A percentile compares a stretch with the other conserved stretches of the same genome.
phyloP scores from a whole-genome alignment of 2,797 vertebrate species.

The Falco biarmicus region DNA sequence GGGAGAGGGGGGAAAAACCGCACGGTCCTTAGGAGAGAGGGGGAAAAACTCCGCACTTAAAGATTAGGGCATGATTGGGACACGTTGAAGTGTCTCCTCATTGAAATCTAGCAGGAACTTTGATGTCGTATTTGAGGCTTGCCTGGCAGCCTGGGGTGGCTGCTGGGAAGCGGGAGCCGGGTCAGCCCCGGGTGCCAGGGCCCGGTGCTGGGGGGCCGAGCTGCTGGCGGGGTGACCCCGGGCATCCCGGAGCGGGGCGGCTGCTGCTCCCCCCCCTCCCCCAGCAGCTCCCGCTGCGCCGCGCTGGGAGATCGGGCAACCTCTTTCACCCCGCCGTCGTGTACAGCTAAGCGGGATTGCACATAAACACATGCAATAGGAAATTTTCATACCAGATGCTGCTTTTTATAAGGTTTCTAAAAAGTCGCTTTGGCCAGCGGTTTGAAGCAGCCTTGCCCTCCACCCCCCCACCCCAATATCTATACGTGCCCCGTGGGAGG shows the following conservation, averaged over 20 bases:
- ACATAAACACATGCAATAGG: not conserved
- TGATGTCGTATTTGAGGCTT: not conserved
- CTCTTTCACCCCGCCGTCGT: rapidly evolving
- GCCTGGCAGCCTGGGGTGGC: not conserved
- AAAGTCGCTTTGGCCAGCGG: not conserved
- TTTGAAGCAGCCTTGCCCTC: not conserved
- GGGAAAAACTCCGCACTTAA: not conserved
- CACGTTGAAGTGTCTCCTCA: not conserved
- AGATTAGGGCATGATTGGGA: conserved; percentile 10
- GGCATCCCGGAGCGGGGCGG: not conserved
- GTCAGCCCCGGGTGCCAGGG: not conserved
- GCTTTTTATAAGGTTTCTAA: not conserved
- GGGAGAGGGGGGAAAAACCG: not conserved
- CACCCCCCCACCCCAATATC: not conserved
- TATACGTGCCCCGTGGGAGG: not conserved
- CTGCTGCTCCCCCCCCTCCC: not conserved
- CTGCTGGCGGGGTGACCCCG: not conserved
- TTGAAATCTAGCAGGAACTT: conserved; percentile 9
- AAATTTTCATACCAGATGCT: rapidly evolving
- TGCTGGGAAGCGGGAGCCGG: not conserved
- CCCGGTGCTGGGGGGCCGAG: not conserved
- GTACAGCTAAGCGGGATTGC: rapidly evolving
- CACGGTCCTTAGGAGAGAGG: not conserved
- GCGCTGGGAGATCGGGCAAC: not conserved
- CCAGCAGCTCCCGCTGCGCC: not conserved